Evolutionary conservation across 2,797 vertebrate genomes (phyloP).

Genomic region (Muraenolepis orangiensis): DNA sequence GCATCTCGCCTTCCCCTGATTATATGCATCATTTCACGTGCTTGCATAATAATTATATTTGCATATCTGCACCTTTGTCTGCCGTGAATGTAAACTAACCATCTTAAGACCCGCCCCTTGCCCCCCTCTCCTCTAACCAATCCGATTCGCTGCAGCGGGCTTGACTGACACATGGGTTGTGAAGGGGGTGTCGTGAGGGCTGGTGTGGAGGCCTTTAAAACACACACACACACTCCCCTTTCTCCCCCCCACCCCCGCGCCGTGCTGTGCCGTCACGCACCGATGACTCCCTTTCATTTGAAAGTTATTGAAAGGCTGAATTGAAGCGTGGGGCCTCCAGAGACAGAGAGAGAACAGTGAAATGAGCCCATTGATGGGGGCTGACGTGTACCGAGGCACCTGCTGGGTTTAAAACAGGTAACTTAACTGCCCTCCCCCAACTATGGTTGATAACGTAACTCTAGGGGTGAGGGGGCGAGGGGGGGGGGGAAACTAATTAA

Average conservation of each 20-base stretch:
- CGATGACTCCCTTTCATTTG: conserved; percentile 47
- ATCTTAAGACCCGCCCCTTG: too few species aligned
- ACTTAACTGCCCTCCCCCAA: background rate
- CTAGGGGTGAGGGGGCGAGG: background rate
- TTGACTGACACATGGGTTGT: background rate
- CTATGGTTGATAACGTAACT: conserved; percentile 5
- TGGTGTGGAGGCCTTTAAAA: background rate
- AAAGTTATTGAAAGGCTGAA: conserved; percentile 40
- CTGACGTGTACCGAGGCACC: background rate
- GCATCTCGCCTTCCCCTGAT: too few species aligned
- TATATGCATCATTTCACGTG: too few species aligned
- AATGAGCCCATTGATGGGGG: background rate
- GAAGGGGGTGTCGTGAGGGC: conserved; percentile 13
- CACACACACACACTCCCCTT: conserved; percentile 16
- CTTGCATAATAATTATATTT: too few species aligned
- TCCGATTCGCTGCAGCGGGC: conserved; percentile 14
- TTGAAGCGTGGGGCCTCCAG: conserved; percentile 24
- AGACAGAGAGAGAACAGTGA: conserved; percentile 7
- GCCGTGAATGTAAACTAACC: too few species aligned
- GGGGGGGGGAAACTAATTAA: background rate
- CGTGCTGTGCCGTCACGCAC: conserved; percentile 16
- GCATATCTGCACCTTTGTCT: too few species aligned
- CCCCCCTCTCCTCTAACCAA: background rate
- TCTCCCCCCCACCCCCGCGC: conserved; percentile 27
- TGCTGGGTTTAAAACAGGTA: background rate